Percentiles rank a stretch among this genome's conserved stretches.
These are phyloP conservation scores for Tuberolachnus salignus DNA, from an alignment of 2,888 invertebrate genomes.

Conservation along the genomic window DNA sequence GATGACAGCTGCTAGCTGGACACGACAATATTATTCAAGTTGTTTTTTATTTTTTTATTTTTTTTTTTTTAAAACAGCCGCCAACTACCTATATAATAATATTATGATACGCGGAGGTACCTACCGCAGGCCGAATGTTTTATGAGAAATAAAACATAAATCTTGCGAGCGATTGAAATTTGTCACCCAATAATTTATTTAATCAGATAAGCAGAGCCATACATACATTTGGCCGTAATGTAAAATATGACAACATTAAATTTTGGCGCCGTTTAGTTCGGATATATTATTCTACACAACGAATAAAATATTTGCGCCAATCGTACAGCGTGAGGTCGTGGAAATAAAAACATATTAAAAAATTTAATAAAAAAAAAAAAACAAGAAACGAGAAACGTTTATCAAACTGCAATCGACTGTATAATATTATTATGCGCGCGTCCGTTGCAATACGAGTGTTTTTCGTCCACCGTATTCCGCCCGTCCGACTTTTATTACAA, in stretches of 20 bases:
- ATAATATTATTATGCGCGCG: background rate
- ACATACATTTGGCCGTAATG: background rate
- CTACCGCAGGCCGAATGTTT: no score
- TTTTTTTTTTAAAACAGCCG: no score
- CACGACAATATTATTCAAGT: no score
- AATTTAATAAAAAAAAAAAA: no score
- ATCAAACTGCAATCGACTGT: slow-evolving; percentile 14
- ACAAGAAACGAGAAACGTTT: slow-evolving; percentile 35
- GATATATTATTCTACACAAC: background rate
- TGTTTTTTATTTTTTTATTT: no score
- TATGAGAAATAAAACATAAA: background rate
- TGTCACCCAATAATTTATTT: background rate
- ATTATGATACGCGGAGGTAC: no score
- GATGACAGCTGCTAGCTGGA: no score
- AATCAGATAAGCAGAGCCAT: background rate
- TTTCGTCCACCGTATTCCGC: slow-evolving; percentile 19
- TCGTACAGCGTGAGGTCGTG: background rate
- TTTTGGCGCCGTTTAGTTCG: background rate
- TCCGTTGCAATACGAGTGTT: background rate
- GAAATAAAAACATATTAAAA: background rate
- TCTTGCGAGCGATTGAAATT: background rate
- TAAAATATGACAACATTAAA: background rate
- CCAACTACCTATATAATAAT: no score
- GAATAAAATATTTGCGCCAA: slow-evolving; percentile 22
- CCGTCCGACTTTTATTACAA: slow-evolving; percentile 20